These are phyloP conservation scores for Pristis pectinata DNA, from an alignment of 2,797 vertebrate genomes.

Conservation along the genomic window DNA sequence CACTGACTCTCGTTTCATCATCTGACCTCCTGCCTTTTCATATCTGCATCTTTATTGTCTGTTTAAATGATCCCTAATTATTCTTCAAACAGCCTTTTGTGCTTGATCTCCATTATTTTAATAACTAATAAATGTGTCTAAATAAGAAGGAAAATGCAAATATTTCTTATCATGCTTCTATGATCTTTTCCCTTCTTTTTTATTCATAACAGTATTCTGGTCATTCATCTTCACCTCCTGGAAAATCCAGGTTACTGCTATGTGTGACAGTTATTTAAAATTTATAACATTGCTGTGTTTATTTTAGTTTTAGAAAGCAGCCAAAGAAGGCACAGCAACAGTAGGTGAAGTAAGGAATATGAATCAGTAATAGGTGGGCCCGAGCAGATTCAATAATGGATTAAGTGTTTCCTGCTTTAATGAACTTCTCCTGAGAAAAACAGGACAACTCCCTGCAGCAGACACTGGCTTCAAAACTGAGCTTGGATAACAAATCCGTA, in stretches of 20 bases:
- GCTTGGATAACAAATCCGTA: background rate
- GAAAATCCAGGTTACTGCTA: background rate
- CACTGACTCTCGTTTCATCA: background rate
- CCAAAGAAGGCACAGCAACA: too few relatives aligned
- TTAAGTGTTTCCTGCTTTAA: background rate
- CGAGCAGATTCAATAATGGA: background rate
- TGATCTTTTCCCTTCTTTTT: background rate
- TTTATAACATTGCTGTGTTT: background rate
- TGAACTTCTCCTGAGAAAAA: background rate
- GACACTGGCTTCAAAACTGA: background rate
- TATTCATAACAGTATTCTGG: background rate
- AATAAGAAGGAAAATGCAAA: background rate
- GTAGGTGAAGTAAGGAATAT: background rate
- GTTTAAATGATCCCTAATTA: background rate
- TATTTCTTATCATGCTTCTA: background rate
- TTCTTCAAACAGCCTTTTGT: background rate
- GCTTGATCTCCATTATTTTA: background rate
- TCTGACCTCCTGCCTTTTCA: background rate
- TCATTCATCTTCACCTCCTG: background rate
- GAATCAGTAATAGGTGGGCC: background rate
- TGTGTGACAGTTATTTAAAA: background rate
- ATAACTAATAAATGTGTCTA: background rate
- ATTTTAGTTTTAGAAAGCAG: background rate
- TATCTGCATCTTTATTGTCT: background rate
- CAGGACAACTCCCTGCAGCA: background rate